Base-by-base conservation (phyloP, 2,888 invertebrate genomes). In the Laothoe populi region DNA sequence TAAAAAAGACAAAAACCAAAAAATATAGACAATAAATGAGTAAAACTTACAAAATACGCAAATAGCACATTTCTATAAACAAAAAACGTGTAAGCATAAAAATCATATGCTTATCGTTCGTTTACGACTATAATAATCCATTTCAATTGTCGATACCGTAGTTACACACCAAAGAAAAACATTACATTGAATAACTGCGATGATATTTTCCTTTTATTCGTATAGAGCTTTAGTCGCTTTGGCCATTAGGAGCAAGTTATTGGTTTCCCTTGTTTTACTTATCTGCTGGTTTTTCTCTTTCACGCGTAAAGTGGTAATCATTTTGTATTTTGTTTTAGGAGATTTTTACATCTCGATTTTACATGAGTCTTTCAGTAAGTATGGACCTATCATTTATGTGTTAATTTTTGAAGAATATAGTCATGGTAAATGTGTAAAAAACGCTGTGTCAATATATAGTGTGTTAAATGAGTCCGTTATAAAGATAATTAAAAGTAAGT, bases 231-330 rank as follows among this genome's bases (percentile, higher is more conserved):
- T 72, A 74, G 72, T 71, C 73, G 74, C 70, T 71, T 63, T 59
- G 62, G 66, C 81, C 78, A 81, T 84, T 83, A 83, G 72, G 71
- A 71, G 66, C 62, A 74, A 79, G 74, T 78, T 84, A 82, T 80
- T 78, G 78, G 74, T 67, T 71, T 69, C 68, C 68, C 45, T 58
- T 58, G 60, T 58, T 60, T 53, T 53, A 42, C 49, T 61, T 53
- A 61, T 61, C 49, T 42, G 42, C 16, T 16, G n/a, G 49, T 13
- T 53, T 53, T 53, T 35, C 53, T 35, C 11, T 53, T 53, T 19
- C 35, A 35, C 53, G 35, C 16, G 19, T 53, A 31, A 49, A 31
- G 53, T 19, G 35, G 10, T 53, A 31, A 31, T 31, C 31, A 19
- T 35, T 16, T 19, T 19, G 53, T 53, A 53, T 53, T 21, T 35